Base-by-base conservation (phyloP, 2,888 invertebrate genomes). In the Latrodectus hesperus region DNA sequence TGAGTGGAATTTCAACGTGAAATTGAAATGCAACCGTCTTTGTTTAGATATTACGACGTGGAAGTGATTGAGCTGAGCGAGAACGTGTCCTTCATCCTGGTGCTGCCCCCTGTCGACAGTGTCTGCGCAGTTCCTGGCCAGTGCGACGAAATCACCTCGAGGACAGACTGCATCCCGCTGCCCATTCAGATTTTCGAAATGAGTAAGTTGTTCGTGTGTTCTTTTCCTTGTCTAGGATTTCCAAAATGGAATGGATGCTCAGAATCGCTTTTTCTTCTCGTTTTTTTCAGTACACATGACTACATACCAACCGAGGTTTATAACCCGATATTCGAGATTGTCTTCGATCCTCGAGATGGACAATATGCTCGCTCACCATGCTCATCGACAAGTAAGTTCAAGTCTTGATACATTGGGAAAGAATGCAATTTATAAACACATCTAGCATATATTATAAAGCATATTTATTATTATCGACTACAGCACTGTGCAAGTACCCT, bases 321-420 rank as follows among this genome's bases (percentile, higher is more conserved):
- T 99, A 81, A 95, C 96, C 91, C 95, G 97, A 91, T 99, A 99
- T 93, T 96, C 98, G 3, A 95, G 97, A 88, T 94, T 99, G 17
- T 98, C 98, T 90, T 97, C 98, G 91, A 96, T 98, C 86, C 93
- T 99, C 86, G 99, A 99, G 93, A 93, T 98, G 91, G 98, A 99
- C 91, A 95, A 96, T 0, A 96, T 96, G 0, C 94, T 97, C 90
- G 98, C 98, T 5, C 97, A 97, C 89, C 98, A 98, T 91, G 95
- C 96, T 55, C 97, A 97, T 90, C 94, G 99, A 91, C 98, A 98
- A 93, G 94, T 94, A 91, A 91, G 91, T 6, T 22, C 22, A 22
- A 22, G 22, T 22, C 22, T 22, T 1, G 22, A 22, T 22, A 22
- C 22, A 22, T 22, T 22, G 22, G 22, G 1, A 22, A 22, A 22